phyloP scores from a whole-genome alignment of 2,888 invertebrate genomes.

The Bugulina stolonifera region DNA sequence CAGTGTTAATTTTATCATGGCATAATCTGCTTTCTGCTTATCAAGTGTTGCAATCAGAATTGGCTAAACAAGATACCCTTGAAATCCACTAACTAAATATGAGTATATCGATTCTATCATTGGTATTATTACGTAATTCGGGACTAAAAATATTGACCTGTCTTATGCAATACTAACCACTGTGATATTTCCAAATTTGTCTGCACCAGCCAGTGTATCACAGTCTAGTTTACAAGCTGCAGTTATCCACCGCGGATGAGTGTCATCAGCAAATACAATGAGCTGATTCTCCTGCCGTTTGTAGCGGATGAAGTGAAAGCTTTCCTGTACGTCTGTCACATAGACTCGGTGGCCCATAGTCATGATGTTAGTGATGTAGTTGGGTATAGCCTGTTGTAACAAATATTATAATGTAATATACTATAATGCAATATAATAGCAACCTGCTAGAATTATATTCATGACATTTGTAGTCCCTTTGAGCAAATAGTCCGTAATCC shows the following conservation, averaged over 20 bases:
- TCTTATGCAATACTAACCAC: slow-evolving; percentile 61
- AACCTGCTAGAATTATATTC: too few relatives aligned
- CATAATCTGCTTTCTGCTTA: too few relatives aligned
- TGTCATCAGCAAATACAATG: slow-evolving; percentile 96
- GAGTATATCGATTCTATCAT: too few relatives aligned
- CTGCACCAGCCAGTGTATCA: slow-evolving; percentile 89
- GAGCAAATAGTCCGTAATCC: too few relatives aligned
- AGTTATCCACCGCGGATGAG: slow-evolving; percentile 92
- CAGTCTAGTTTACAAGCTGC: slow-evolving; percentile 87
- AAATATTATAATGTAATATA: too few relatives aligned
- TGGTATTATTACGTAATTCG: too few relatives aligned
- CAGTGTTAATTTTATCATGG: too few relatives aligned
- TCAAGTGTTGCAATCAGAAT: too few relatives aligned
- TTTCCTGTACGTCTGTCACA: slow-evolving; percentile 86
- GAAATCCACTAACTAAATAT: too few relatives aligned
- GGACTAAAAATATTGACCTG: background rate
- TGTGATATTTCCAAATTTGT: slow-evolving; percentile 94
- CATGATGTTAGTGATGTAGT: slow-evolving; percentile 85
- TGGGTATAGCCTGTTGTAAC: slow-evolving; percentile 89
- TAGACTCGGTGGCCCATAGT: slow-evolving; percentile 89
- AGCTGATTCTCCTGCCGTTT: slow-evolving; percentile 92
- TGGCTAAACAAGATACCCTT: too few relatives aligned
- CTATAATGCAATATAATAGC: too few relatives aligned
- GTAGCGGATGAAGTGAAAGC: slow-evolving; percentile 90
- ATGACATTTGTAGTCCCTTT: too few relatives aligned